Evolutionary conservation across 2,888 invertebrate genomes (phyloP), one percentile per base, ranked within the genome.

Genomic region (Pandemis heparana): DNA sequence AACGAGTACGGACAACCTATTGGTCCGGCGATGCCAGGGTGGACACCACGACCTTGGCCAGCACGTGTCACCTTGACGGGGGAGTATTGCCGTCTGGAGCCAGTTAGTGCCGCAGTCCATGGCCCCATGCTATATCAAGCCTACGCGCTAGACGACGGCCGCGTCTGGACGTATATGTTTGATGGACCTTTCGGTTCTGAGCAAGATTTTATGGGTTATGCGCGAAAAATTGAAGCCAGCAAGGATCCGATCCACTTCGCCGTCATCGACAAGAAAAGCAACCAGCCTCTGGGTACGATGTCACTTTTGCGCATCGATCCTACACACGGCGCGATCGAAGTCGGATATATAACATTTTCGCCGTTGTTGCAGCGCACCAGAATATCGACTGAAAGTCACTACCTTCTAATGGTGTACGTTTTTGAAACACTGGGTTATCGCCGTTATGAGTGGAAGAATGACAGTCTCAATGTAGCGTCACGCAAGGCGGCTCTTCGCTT

Each of bases 391-490:
- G 56, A 56, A 56, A 23, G 56, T 56, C 56, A 56, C 23, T 56
- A 23, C 12, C 56, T 56, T 0, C 23, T 56, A 56, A 56, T 56
- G 56, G 23, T 10, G 10, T 56, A 56, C 6, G 56, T 23, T 56
- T 62, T 62, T 39, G 41, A 62, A 16, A 41, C 62, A n/a, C 62
- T 62, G 41, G 41, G 41, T 6, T 62, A 62, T n/a, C 41, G 62
- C 10, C 39, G 38, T 62, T 62, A 41, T 16, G 62, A 41, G 10
- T 41, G 62, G 41, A 62, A 62, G 12, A 56, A 56, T 10, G 56
- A 56, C 12, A 56, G 56, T 62, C 23, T 41, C 5, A 62, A 62
- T 39, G 61, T n/a, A 39, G 61, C 61, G 61, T 39, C 61, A 39
- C 61, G 16, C 8, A 39, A 23, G 3, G 23, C 56, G 4, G 56